Percentiles rank a stretch among this genome's conserved stretches.
Conservation (phyloP, 2,113 vertebrate genomes). For the Oenanthe melanoleuca region DNA sequence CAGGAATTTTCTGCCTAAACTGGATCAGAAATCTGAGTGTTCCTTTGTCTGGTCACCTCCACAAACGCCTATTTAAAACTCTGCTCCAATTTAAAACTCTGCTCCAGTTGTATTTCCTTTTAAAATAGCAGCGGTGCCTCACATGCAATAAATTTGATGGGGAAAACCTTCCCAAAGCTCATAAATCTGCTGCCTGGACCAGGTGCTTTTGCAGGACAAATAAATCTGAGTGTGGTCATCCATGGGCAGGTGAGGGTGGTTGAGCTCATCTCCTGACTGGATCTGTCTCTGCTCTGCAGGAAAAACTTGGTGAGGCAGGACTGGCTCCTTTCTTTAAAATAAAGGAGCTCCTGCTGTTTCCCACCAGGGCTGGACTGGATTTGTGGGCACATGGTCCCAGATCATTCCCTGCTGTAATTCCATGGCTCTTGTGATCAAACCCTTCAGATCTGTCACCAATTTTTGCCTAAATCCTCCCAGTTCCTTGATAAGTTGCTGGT, state of each 20-base stretch:
- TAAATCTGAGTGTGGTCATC: accelerated
- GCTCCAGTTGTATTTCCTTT: neutral
- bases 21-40: neutral
- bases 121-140: neutral
- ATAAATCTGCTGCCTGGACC: neutral
- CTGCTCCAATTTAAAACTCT: neutral
- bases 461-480: neutral
- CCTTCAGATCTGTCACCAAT: neutral
- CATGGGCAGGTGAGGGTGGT: accelerated
- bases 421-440: neutral
- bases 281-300: accelerated
- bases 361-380: accelerated
- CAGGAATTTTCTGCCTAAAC: neutral
- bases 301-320: neutral
- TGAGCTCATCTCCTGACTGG: neutral
- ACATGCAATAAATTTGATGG: neutral
- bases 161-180: neutral
- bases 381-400: accelerated
- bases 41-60: neutral
- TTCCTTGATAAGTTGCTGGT: neutral
- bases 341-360: neutral
- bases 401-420: neutral
- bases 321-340: neutral
- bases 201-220: neutral
- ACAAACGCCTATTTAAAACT: neutral